Evolutionary conservation across 92 coral and sea anemone genomes (phyloP), one percentile per base, ranked within the genome.

Genomic region (Muricea muricata): DNA sequence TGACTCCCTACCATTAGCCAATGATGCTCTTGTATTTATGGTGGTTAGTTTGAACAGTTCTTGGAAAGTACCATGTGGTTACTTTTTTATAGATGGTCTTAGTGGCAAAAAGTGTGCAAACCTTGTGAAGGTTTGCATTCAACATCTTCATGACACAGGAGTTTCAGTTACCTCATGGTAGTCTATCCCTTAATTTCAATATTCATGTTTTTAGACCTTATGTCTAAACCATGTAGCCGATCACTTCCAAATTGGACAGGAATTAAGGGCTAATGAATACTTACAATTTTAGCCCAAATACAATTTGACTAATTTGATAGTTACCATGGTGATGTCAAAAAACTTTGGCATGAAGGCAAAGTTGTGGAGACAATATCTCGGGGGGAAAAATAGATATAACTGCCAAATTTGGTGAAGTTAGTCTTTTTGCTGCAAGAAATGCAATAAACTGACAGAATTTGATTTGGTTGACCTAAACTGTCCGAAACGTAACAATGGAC

Each of bases 21-120:
- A 32, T n/a, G 75, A 67, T 6, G 45, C 81, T 0, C 83, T 78
- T 20, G 83, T 78, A 23, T 78, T 54, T 58, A 78, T 78, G 71
- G 83, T 58, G 7, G 83, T 78, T 18, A 35, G 63, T 4, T 40
- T 24, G 8, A 4, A 70, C 6, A 33, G 12, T 28, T 14, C 31
- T 1, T 70, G 77, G 77, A 70, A 70, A 24, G 77, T 70, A 23
- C 54, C 77, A 23, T 70, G 47, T 33, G 77, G 77, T 18, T 70
- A 70, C 28, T 37, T 70, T 40, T 37, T 70, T 18, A 37, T 40
- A 15, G 77, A 37, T 37, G 77, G 77, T 12, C 28, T 69, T 34
- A 34, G 46, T 31, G 45, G 46, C 35, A 11, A 11, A 14, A 52
- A 33, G 28, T 5, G 33, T 15, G 85, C 75, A 20, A 80, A 61